phyloP scores from a whole-genome alignment of 2,797 vertebrate species.

The Chelonia mydas region DNA sequence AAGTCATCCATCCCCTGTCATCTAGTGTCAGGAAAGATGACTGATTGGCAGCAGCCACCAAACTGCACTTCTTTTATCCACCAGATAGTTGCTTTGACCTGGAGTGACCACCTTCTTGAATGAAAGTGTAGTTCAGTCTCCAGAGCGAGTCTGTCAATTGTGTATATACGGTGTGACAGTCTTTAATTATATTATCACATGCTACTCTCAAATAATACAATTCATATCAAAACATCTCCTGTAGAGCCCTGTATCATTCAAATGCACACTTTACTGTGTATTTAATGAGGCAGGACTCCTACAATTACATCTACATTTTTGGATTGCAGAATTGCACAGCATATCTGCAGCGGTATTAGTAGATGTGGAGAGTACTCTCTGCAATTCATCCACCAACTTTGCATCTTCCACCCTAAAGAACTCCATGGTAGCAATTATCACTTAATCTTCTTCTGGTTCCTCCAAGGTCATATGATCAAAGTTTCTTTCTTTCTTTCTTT shows the following conservation, averaged over 20 bases:
- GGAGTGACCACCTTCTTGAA: background rate
- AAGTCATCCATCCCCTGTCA: background rate
- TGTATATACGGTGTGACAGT: background rate
- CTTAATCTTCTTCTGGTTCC: constrained; percentile 31
- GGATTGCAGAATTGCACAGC: background rate
- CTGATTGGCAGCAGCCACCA: background rate
- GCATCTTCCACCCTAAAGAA: constrained; percentile 17
- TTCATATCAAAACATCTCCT: fast-evolving
- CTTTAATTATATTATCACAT: background rate
- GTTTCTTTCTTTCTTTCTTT: background rate
- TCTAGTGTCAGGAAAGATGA: background rate
- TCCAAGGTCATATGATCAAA: constrained; percentile 40
- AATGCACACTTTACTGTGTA: background rate
- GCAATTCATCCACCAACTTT: constrained; percentile 10
- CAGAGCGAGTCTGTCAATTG: background rate
- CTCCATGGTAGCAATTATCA: background rate
- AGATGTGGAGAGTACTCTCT: background rate
- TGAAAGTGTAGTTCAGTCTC: background rate
- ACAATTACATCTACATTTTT: background rate
- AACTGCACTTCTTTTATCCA: fast-evolving
- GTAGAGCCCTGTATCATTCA: background rate
- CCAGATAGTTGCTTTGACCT: background rate
- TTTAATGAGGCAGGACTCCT: background rate
- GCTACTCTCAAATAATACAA: fast-evolving
- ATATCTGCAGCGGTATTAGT: background rate